Evolutionary conservation across 2,888 invertebrate species (phyloP).

Genomic region (Halocaridina rubra): DNA sequence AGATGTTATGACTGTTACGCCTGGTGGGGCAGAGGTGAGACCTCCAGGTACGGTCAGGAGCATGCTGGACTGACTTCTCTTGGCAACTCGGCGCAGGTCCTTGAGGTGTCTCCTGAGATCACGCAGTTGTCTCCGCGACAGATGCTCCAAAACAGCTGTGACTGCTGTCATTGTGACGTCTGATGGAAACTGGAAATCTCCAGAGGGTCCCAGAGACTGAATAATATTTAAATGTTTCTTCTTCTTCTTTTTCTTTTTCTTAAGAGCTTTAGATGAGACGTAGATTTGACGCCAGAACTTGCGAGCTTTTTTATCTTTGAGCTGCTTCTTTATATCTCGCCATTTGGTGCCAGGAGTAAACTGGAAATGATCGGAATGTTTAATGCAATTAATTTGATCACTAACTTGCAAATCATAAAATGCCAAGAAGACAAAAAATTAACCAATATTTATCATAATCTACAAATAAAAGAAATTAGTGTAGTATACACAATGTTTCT

Average conservation of each 20-base stretch:
- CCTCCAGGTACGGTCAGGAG: neutral
- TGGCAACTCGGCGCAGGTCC: neutral
- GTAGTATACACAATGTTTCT: too few relatives aligned
- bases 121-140: neutral
- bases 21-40: neutral
- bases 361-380: neutral
- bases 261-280: neutral
- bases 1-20: neutral
- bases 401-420: too few relatives aligned
- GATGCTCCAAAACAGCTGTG: neutral
- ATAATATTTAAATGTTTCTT: neutral
- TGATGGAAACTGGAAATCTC: neutral
- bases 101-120: neutral
- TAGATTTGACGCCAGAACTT: conserved; percentile 28
- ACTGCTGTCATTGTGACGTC: neutral
- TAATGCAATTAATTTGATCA: too few relatives aligned
- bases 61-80: neutral
- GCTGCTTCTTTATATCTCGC: neutral
- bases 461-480: too few relatives aligned
- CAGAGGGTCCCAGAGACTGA: neutral
- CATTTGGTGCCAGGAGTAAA: conserved; percentile 14
- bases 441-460: too few relatives aligned
- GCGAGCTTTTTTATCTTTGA: neutral
- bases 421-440: too few relatives aligned
- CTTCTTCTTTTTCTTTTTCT: neutral